A percentile compares a stretch with the other conserved stretches of the same genome.
Conservation (phyloP, 2,888 invertebrate species). For the Bombyx huttoni region DNA sequence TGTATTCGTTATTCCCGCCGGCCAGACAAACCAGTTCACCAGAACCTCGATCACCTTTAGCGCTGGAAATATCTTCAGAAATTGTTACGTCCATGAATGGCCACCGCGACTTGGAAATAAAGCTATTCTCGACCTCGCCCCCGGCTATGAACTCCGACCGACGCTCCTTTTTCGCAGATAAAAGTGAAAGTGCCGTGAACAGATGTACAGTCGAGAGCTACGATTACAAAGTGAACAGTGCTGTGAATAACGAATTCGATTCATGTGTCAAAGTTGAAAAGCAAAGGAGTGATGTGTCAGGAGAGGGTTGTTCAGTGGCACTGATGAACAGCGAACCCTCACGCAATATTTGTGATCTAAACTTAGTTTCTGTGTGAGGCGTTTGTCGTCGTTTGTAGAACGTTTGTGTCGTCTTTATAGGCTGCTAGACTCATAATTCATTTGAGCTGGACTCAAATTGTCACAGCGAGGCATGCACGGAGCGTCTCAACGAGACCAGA, state of each 20-base stretch:
- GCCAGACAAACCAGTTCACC: conserved; percentile 50
- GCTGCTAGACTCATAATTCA: conserved; percentile 24
- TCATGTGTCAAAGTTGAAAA: conserved; percentile 41
- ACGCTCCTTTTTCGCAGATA: conserved; percentile 62
- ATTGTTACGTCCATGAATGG: conserved; percentile 85
- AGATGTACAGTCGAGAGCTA: conserved; percentile 46
- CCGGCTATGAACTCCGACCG: conserved; percentile 56
- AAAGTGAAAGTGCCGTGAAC: conserved; percentile 66
- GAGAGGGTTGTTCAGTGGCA: conserved; percentile 43
- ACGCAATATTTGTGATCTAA: conserved; percentile 69
- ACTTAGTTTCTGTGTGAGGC: conserved; percentile 67
- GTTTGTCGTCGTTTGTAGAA: conserved; percentile 45
- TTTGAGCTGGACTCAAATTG: conserved; percentile 71
- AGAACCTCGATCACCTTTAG: conserved; percentile 55
- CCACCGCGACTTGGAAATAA: conserved; percentile 84
- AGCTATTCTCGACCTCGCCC: conserved; percentile 79
- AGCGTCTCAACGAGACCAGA: conserved; percentile 51
- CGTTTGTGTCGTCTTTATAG: conserved; percentile 32
- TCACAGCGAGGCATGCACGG: conserved; percentile 60
- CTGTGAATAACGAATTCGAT: conserved; percentile 47
- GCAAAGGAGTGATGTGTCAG: conserved; percentile 50
- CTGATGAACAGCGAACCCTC: conserved; percentile 38
- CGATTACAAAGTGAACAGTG: conserved; percentile 57
- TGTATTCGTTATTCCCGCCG: conserved; percentile 62
- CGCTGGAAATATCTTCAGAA: conserved; percentile 81